Evolutionary conservation across 2,113 vertebrate genomes (phyloP), one percentile per base, ranked within the genome.

Genomic region (Pituophis catenifer): DNA sequence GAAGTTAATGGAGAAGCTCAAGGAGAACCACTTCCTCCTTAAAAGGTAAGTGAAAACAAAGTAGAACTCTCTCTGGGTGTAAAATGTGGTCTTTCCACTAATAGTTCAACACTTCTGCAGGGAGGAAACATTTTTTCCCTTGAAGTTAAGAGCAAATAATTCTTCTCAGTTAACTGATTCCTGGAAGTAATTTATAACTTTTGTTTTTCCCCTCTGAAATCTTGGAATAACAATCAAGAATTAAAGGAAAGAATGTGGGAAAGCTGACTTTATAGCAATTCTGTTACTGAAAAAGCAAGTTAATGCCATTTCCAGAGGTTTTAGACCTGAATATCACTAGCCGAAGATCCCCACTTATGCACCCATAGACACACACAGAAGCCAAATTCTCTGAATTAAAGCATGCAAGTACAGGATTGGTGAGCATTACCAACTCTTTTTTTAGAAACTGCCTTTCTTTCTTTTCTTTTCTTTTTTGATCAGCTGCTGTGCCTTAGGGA

Each of bases 21-120:
- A 52, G 89, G 3, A 19, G 88, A 54, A 23, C n/a, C 26, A 86
- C 65, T 90, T 81, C 38, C 57, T 59, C 1, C 90, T 59, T 23
- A 89, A 94, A 95, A 97, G 96, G 97, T 97, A 97, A 96, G 96
- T 62, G 85, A 58, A 70, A 89, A 88, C 89, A n/a, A 57, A 88
- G n/a, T 89, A 50, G 50, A 19, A 75, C 52, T 90, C 54, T 70
- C 26, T 92, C 29, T 5, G 12, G 9, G 10, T 85, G 62, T 54
- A 24, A 59, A 89, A 89, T 57, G 38, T 59, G 57, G 44, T 10
- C 21, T 15, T 33, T 13, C 8, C 65, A 75, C n/a, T 33, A 65
- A 57, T 89, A 53, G 29, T 44, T 86, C 44, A 53, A 53, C 62
- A 52, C 29, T 15, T 65, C 29, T n/a, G 86, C 70, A 19, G 3